phyloP scores from a whole-genome alignment of 2,113 vertebrate genomes.

The Charadrius vociferus region DNA sequence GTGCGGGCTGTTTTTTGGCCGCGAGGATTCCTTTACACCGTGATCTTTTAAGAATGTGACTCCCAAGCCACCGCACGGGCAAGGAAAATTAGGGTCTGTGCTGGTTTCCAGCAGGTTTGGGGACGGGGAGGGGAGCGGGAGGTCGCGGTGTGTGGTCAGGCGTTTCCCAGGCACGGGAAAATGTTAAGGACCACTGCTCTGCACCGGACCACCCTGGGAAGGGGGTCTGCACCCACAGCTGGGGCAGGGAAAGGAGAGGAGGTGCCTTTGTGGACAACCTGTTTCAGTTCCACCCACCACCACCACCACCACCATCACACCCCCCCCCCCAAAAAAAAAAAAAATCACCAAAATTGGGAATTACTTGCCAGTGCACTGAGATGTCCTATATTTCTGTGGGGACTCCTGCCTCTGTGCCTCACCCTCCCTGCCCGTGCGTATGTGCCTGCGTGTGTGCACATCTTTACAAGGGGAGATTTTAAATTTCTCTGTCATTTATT shows the following conservation, averaged over 20 bases:
- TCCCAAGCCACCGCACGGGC: not conserved
- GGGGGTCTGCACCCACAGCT: not conserved
- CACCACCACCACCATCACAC: too few species aligned
- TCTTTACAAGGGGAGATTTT: not conserved
- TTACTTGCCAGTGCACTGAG: not conserved
- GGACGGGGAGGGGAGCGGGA: not conserved
- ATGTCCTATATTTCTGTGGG: not conserved
- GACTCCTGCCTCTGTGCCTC: not conserved
- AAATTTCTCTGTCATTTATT: not conserved
- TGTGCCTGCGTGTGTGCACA: rapidly evolving
- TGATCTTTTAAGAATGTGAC: not conserved
- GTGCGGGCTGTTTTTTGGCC: not conserved
- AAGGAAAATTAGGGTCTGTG: not conserved
- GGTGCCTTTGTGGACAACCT: not conserved
- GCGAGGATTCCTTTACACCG: not conserved
- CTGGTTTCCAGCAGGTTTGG: not conserved
- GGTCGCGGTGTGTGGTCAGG: not conserved
- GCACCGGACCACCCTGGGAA: not conserved
- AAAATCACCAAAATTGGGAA: not conserved
- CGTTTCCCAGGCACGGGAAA: not conserved
- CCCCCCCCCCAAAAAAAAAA: not conserved
- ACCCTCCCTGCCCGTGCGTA: not conserved
- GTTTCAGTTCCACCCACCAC: not conserved
- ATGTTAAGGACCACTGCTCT: not conserved
- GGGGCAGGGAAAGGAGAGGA: not conserved